Base-by-base conservation (phyloP, 2,113 vertebrate species). In the Monopterus albus region DNA sequence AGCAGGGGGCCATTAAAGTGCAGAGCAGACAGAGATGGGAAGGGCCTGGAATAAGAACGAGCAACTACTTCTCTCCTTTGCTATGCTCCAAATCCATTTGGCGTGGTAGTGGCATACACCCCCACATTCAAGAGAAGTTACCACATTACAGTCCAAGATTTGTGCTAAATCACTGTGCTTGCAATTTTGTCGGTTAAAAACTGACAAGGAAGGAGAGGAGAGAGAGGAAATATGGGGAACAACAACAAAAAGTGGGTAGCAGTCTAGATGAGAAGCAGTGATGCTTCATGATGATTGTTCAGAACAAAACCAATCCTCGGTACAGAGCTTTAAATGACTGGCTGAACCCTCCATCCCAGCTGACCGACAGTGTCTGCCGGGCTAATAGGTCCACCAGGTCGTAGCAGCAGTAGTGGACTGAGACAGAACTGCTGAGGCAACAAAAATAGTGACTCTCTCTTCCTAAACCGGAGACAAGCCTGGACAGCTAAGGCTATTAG, bases 1-100 rank as follows among this genome's bases (percentile, higher is more conserved):
- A 73, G 66, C 79, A 26, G 71, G 62, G 74, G 79, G 81, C 73
- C 72, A 84, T 81, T 82, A 73, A 78, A 43, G 57, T 71, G 67
- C 67, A 69, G 43, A 28, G 55, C 59, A 62, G 63, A 72, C 7
- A 75, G 78, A 63, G 61, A 85, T 43, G 46, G 74, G 58, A 58
- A 75, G 78, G 70, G 71, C 59, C 72, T 65, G 80, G 69, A 61
- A 47, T 29, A 33, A 23, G 51, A 14, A 45, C 53, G 39, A 68
- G 78, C 75, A 63, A 52, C 68, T 56, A 29, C 59, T 55, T 65
- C 71, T 61, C 65, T n/a, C 39, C 56, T 23, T 29, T n/a, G 20
- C 71, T 76, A n/a, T 59, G 62, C 60, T 79, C 21, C 12, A 53
- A 61, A 84, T 79, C 68, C 36, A 72, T 76, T 75, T 57, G 26